Percentiles rank a stretch among this genome's conserved stretches.
phyloP scores from a whole-genome alignment of 2,888 invertebrate species.

The Hydropsyche betteni region DNA sequence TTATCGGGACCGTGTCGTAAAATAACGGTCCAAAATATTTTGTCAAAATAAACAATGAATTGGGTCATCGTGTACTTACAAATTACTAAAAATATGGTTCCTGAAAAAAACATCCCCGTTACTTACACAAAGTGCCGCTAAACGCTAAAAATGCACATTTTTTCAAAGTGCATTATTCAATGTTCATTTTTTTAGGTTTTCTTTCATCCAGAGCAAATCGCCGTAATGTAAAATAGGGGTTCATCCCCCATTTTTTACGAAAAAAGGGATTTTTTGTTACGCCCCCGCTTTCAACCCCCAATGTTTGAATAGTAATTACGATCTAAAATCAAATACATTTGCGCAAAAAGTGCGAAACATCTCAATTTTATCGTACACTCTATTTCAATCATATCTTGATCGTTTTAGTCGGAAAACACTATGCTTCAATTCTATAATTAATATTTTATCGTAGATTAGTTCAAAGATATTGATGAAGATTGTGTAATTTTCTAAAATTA shows the following conservation, averaged over 20 bases:
- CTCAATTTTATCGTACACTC: not conserved
- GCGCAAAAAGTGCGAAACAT: not conserved
- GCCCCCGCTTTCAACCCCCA: conserved; percentile 30
- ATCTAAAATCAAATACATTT: conserved; percentile 8
- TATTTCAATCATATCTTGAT: too few relatives aligned
- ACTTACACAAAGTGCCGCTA: conserved; percentile 5
- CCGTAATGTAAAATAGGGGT: conserved; percentile 27
- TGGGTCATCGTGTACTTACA: not conserved
- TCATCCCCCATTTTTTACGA: conserved; percentile 11
- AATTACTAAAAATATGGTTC: not conserved
- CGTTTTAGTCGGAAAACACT: too few relatives aligned
- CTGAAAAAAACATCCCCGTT: conserved; percentile 8
- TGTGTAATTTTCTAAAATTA: too few relatives aligned
- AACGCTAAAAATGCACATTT: conserved; percentile 48
- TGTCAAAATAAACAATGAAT: conserved; percentile 4
- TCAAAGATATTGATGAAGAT: too few relatives aligned
- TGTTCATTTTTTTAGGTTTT: conserved; percentile 48
- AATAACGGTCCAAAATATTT: conserved; percentile 18
- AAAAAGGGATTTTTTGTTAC: conserved; percentile 31
- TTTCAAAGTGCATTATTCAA: conserved; percentile 47
- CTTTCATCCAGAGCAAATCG: conserved; percentile 38
- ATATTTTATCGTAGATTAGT: too few relatives aligned
- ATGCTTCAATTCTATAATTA: too few relatives aligned
- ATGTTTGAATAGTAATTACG: conserved; percentile 33
- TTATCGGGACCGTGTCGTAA: not conserved